These are phyloP conservation scores for Nycteola revayana DNA, from an alignment of 2,888 invertebrate genomes.

Conservation along the genomic window DNA sequence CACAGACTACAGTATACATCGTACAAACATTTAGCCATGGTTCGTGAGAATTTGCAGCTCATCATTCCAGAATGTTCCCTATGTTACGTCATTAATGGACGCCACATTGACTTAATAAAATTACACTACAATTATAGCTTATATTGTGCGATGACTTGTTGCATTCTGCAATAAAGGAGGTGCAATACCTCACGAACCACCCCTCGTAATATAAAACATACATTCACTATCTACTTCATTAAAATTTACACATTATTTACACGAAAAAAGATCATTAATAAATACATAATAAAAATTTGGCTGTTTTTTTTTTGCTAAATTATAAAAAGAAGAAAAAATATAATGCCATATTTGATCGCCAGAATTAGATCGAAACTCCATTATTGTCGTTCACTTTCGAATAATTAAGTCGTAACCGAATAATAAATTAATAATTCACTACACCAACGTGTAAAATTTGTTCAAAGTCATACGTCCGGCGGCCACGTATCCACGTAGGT, in stretches of 20 bases:
- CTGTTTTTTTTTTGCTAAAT: conserved; percentile 42
- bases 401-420: conserved; percentile 31
- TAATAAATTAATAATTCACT: conserved; percentile 55
- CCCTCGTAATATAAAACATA: conserved; percentile 45
- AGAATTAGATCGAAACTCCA: conserved; percentile 16
- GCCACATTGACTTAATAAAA: too few relatives aligned
- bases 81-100: too few relatives aligned
- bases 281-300: conserved; percentile 63
- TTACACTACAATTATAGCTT: too few relatives aligned
- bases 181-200: conserved; percentile 32
- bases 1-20: conserved; percentile 15
- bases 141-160: too few relatives aligned
- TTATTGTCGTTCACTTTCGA: conserved; percentile 64
- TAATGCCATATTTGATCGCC: conserved; percentile 32
- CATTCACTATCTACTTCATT: conserved; percentile 72
- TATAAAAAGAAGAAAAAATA: conserved; percentile 28
- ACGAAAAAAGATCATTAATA: conserved; percentile 66
- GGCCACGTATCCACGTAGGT: background rate
- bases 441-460: conserved; percentile 47
- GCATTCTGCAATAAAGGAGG: background rate
- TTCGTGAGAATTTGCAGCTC: too few relatives aligned
- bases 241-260: conserved; percentile 75
- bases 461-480: conserved; percentile 40
- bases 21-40: too few relatives aligned
- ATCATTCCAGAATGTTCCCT: too few relatives aligned